Base-by-base conservation (phyloP, 1,140 invertebrate species). In the Atta cephalotes region DNA sequence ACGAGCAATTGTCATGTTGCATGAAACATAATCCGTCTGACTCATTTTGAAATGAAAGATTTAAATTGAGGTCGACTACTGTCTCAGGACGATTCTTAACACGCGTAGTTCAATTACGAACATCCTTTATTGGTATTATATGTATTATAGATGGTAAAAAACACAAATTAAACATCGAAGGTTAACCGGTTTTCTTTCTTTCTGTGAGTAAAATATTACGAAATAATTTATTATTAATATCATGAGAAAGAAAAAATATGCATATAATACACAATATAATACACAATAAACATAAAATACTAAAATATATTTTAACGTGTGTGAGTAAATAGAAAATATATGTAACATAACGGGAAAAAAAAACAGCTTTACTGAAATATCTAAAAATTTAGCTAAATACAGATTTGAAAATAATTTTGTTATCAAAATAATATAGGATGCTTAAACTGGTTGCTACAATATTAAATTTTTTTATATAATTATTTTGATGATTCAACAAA, bases 191-290 rank as follows among this genome's bases (percentile, higher is more conserved):
- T 68, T 10, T 66, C 65, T 39, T 66, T 66, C 65, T 68, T n/a
- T 45, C 5, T 45, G 35, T 45, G 1, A 35, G n/a, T 74, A 21
- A 6, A 74, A 74, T 74, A 58, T 74, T 56, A 72, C 28, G 0
- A 72, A 56, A 18, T 72, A 72, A 72, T 72, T 72, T 72, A 56
- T 72, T 72, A 56, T n/a, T 72, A 14, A 31, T 56, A 31, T 56
- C 9, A 9, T 45, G 10, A 68, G 35, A 45, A 4, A 68, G 35
- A 21, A 31, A 66, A n/a, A 66, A 14, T 21, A 49, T 49, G 25
- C 21, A 70, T 5, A 14, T 68, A 39, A 12, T n/a, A n/a, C n/a
- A n/a, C n/a, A n/a, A n/a, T 68, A 21, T 70, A 25, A 25, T 70
- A 53, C 16, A 71, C 0, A 6, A 51, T 28, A 28, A 39, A 28